Conservation (phyloP, 2,888 invertebrate species). For the Lacanobia wlatinum region DNA sequence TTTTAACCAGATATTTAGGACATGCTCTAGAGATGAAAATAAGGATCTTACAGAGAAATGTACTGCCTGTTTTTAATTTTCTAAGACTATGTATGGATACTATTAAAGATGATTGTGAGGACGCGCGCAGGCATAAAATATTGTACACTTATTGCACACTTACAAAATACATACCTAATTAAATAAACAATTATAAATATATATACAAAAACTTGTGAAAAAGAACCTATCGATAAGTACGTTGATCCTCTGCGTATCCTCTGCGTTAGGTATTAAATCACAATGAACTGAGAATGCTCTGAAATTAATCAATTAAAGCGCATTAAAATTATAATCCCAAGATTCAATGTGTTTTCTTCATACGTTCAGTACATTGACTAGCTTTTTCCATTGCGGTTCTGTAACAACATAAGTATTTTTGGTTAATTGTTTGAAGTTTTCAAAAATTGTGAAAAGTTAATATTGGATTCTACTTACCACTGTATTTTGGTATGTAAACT, state of each 20-base stretch:
- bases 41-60: background rate
- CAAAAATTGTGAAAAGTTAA: background rate
- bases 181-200: background rate
- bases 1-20: background rate
- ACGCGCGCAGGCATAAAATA: background rate
- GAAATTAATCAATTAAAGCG: slow-evolving; percentile 32
- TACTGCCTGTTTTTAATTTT: background rate
- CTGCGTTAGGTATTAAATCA: slow-evolving; percentile 11
- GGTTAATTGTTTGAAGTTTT: background rate
- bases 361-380: slow-evolving; percentile 77
- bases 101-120: background rate
- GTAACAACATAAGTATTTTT: slow-evolving; percentile 43
- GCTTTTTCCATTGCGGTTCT: slow-evolving; percentile 83
- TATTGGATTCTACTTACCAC: slow-evolving; percentile 73
- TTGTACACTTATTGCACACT: background rate
- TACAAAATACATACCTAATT: background rate
- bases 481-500: slow-evolving; percentile 86
- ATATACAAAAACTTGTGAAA: slow-evolving; percentile 3
- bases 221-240: background rate
- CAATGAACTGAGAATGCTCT: slow-evolving; percentile 19
- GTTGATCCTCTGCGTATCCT: background rate
- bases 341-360: slow-evolving; percentile 54
- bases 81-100: background rate
- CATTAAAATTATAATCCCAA: slow-evolving; percentile 18
- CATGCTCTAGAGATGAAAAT: background rate